Evolutionary conservation across 2,113 vertebrate genomes (phyloP), one percentile per base, ranked within the genome.

Genomic region (Cyprinodon variegatus): DNA sequence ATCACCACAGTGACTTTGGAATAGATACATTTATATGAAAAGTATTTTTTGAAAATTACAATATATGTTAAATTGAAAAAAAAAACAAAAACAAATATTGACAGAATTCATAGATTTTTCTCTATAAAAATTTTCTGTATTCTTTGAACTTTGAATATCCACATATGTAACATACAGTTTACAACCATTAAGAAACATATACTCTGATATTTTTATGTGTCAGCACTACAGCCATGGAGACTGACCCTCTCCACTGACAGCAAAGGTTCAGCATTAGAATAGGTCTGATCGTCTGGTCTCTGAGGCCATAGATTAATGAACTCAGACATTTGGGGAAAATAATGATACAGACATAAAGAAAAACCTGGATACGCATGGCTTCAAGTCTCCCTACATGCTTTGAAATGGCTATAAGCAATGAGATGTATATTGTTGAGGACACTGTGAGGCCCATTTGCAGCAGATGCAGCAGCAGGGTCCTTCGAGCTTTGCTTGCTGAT

Each of bases 391-490:
- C 38, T 10, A 39, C 11, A 11, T 3, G 12, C 8, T 12, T 11
- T 7, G 12, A 36, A 9, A 74, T 29, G 4, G 39, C 29, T 2
- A 15, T 15, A 6, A 62, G 12, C 8, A 62, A 4, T 37, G n/a
- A 14, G 8, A 7, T 36, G 13, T 57, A 61, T 43, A 62, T 37
- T 13, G 86, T 76, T 11, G 80, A 80, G 64, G 41, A 64, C 22
- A 91, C 81, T 20, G 66, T 82, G 36, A 91, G 81, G 11, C 73
- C 69, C 14, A 91, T 79, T 78, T 92, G 90, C 43, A 89, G 37
- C 57, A 91, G 68, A 48, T 91, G 88, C 29, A 91, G 78, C 40
- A 90, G 68, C 7, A 91, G 85, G 0, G 91, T 91, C 5, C 62
- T 75, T 11, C 68, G 80, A 36, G 89, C 90, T 78, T 91, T 93